Evolutionary conservation across 2,113 vertebrate species (phyloP), one percentile per base, ranked within the genome.

Genomic region (Dunckerocampus dactyliophorus): DNA sequence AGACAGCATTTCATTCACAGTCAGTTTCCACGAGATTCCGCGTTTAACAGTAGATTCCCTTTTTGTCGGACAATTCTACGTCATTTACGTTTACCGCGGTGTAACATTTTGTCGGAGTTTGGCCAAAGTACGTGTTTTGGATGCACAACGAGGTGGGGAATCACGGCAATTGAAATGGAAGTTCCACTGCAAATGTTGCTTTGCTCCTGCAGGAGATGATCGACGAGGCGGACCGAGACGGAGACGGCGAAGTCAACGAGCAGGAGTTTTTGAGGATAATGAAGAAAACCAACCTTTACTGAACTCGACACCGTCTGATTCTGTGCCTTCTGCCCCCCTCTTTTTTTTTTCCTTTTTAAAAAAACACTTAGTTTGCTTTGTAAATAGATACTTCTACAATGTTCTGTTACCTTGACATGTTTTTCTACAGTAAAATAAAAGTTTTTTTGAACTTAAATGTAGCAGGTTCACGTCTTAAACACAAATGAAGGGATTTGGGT

Each of bases 181-280:
- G n/a, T n/a, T n/a, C n/a, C n/a, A n/a, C n/a, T 28, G 46, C 9
- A 47, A 47, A n/a, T 47, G 46, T 47, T 1, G n/a, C n/a, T 54
- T 47, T 47, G 14, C 4, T 16, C 46, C 57, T 80, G 58, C 24
- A 98, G 97, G 95, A 99, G 88, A 98, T 98, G 95, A 95, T 98
- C 21, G 92, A 95, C 15, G 95, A 98, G 89, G 95, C 95, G 20
- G 94, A 99, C 78, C 78, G 84, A 74, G 94, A 98, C 34, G 93
- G 95, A 20, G 94, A 97, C 55, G 94, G 95, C 11, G 94, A 95
- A 86, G 92, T 98, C 20, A 94, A 87, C 11, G 94, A 98, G 82
- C 90, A 94, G 85, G 96, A 98, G 67, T 98, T 98, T 81, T 81
- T 98, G 75, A 89, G 90, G 82, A 95, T 98, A 70, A 99, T 99